phyloP scores from a whole-genome alignment of 2,888 invertebrate species.

The Hydropsyche betteni region DNA sequence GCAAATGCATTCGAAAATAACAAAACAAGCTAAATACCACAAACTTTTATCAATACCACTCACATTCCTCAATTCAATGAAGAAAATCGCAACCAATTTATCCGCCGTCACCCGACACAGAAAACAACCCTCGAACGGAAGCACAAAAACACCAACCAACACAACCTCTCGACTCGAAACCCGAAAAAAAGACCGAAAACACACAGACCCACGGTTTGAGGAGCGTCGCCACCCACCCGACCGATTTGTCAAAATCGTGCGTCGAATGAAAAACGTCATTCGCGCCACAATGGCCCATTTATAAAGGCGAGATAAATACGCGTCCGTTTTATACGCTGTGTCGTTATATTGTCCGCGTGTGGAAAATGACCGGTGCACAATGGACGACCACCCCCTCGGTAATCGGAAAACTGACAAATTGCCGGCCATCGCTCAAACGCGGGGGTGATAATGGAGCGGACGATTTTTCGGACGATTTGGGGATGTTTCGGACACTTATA shows the following conservation, averaged over 20 bases:
- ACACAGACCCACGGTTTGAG: no score
- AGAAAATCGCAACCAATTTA: no score
- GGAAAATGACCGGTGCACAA: conserved; percentile 9
- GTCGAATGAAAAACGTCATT: conserved; percentile 12
- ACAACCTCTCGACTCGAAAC: no score
- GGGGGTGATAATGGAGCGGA: conserved; percentile 50
- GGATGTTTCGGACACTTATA: conserved; percentile 25
- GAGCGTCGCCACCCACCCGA: no score
- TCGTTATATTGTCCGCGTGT: not conserved
- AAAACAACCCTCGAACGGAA: no score
- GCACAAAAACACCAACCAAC: no score
- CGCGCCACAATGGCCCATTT: conserved; percentile 22
- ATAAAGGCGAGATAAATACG: not conserved
- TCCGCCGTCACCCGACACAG: no score
- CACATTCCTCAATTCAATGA: no score
- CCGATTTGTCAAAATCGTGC: conserved; percentile 28
- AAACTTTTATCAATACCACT: no score
- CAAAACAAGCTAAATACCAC: no score
- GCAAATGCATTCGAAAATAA: no score
- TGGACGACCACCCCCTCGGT: not conserved
- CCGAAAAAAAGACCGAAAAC: no score
- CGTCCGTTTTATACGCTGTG: not conserved
- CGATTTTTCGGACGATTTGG: conserved; percentile 46
- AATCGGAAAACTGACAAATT: conserved; percentile 48
- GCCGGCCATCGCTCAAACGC: conserved; percentile 50